phyloP scores from a whole-genome alignment of 1,140 invertebrate species.

The Ladona fulva region DNA sequence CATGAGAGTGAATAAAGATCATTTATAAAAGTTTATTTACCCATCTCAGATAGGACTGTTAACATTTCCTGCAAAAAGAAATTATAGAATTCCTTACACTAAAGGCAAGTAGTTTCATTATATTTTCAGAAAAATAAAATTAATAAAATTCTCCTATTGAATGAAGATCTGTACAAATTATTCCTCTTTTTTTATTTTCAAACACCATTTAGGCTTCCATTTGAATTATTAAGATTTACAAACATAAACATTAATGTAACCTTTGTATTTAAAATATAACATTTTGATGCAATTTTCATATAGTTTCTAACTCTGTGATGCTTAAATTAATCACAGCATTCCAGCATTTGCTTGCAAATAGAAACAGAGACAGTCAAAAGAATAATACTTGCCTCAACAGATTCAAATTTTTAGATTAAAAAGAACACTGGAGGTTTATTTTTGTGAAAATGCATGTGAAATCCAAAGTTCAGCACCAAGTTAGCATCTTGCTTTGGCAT shows the following conservation, averaged over 20 bases:
- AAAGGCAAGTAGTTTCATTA: not conserved
- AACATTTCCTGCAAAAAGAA: not conserved
- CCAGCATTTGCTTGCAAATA: too few species aligned
- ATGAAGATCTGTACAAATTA: not conserved
- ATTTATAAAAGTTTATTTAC: not conserved
- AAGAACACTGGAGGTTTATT: not conserved
- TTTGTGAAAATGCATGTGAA: not conserved
- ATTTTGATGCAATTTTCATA: not conserved
- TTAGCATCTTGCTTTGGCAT: not conserved
- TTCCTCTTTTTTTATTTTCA: not conserved
- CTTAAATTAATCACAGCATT: too few species aligned
- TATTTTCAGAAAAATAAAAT: not conserved
- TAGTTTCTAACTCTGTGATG: too few species aligned
- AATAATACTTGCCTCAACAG: too few species aligned
- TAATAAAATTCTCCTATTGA: not conserved
- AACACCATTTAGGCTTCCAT: not conserved
- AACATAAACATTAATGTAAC: too few species aligned
- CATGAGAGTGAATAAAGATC: not conserved
- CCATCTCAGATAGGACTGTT: not conserved
- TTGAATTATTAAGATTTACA: not conserved
- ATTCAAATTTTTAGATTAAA: too few species aligned
- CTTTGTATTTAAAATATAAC: slow-evolving; percentile 4
- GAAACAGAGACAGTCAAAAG: too few species aligned
- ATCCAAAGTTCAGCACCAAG: not conserved
- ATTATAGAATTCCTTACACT: not conserved